Evolutionary conservation across 1,140 invertebrate species (phyloP).

Genomic region (Nephila pilipes): DNA sequence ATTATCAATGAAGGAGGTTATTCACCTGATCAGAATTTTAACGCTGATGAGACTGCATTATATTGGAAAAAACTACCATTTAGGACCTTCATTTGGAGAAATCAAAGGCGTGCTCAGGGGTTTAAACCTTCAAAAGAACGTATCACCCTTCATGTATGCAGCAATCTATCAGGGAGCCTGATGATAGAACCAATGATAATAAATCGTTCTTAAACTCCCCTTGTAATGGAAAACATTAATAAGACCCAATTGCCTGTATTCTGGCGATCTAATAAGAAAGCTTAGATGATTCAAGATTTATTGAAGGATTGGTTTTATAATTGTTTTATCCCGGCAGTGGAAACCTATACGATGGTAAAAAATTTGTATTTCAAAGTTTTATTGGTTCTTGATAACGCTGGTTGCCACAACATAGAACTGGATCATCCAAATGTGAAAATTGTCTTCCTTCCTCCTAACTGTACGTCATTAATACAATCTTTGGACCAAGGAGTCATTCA

Average conservation of each 20-base stretch:
- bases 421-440: slow-evolving; percentile 75
- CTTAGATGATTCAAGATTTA: slow-evolving; percentile 81
- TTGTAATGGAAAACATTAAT: slow-evolving; percentile 80
- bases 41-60: slow-evolving; percentile 81
- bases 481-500: slow-evolving; percentile 78
- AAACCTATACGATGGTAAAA: slow-evolving; percentile 69
- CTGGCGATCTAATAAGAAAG: slow-evolving; percentile 81
- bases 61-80: slow-evolving; percentile 83
- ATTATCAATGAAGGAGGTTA: slow-evolving; percentile 81
- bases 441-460: slow-evolving; percentile 73
- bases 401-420: slow-evolving; percentile 69
- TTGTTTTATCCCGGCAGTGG: slow-evolving; percentile 59
- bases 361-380: slow-evolving; percentile 77
- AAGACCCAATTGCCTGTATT: slow-evolving; percentile 81
- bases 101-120: slow-evolving; percentile 80
- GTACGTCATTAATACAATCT: slow-evolving; percentile 77
- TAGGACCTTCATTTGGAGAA: slow-evolving; percentile 80
- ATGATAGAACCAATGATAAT: slow-evolving; percentile 82
- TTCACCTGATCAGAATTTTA: slow-evolving; percentile 81
- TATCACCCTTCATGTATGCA: slow-evolving; percentile 81
- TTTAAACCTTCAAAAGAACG: slow-evolving; percentile 82
- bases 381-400: slow-evolving; percentile 77
- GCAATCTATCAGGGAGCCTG: slow-evolving; percentile 81
- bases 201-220: slow-evolving; percentile 80
- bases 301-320: slow-evolving; percentile 81